phyloP scores from a whole-genome alignment of 2,888 invertebrate genomes.

The Noctua janthe region DNA sequence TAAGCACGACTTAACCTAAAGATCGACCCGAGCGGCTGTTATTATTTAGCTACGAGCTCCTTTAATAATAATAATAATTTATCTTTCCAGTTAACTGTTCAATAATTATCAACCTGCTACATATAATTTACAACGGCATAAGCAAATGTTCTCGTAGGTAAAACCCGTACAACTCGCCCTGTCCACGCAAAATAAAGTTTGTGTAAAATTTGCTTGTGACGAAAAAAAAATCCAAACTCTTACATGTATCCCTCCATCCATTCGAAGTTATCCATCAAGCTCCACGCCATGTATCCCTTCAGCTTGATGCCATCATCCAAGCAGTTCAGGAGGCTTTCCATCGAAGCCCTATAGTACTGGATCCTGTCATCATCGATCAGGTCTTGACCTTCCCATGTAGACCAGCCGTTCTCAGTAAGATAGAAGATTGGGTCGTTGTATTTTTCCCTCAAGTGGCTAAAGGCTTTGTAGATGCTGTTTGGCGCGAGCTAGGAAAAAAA shows the following conservation, averaged over 20 bases:
- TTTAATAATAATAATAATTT: too few species aligned
- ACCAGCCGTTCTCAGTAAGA: slow-evolving; percentile 91
- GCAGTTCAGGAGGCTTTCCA: slow-evolving; percentile 81
- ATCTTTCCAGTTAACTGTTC: neutral
- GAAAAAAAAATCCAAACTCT: slow-evolving; percentile 67
- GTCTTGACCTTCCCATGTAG: slow-evolving; percentile 74
- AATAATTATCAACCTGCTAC: neutral
- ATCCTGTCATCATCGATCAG: slow-evolving; percentile 86
- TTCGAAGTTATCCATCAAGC: slow-evolving; percentile 92
- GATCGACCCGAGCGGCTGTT: too few species aligned
- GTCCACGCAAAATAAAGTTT: neutral
- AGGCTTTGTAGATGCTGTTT: slow-evolving; percentile 89
- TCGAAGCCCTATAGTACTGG: slow-evolving; percentile 81
- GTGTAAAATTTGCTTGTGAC: neutral
- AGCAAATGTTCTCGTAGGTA: neutral
- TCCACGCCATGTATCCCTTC: slow-evolving; percentile 91
- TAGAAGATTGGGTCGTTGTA: slow-evolving; percentile 89
- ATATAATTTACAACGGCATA: neutral
- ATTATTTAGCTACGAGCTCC: too few species aligned
- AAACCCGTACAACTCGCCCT: neutral
- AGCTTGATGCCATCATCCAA: slow-evolving; percentile 85
- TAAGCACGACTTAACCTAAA: too few species aligned
- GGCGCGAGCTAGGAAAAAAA: slow-evolving; percentile 84
- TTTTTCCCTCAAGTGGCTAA: slow-evolving; percentile 85
- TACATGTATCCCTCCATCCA: slow-evolving; percentile 90